These are phyloP conservation scores for Nomada ferruginata DNA, from an alignment of 2,888 invertebrate genomes.

Conservation along the genomic window DNA sequence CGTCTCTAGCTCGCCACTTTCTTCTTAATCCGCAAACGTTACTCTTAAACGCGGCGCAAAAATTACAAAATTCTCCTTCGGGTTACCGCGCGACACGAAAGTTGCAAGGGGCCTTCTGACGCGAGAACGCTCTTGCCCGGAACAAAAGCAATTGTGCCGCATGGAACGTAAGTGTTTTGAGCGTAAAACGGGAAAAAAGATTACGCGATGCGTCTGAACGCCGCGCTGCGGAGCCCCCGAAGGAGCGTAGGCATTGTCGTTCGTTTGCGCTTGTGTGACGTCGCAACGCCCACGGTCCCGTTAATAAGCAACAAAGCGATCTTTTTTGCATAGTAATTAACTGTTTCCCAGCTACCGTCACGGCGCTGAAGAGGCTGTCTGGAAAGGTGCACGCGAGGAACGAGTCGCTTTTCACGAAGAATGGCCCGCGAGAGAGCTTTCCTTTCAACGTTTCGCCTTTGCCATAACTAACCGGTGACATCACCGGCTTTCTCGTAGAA, in stretches of 20 bases:
- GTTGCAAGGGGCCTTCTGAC: conserved; percentile 23
- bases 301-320: conserved; percentile 37
- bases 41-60: conserved; percentile 6
- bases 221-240: not conserved
- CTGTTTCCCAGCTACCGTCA: conserved; percentile 22
- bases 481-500: conserved; percentile 36
- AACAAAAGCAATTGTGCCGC: conserved; percentile 38
- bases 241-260: conserved; percentile 25
- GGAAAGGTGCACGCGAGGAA: conserved; percentile 1
- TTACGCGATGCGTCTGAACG: conserved; percentile 23
- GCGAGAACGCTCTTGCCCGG: conserved; percentile 35
- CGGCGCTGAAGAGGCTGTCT: conserved; percentile 3
- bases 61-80: conserved; percentile 16
- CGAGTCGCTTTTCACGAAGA: conserved; percentile 20
- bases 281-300: not conserved
- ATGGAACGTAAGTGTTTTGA: conserved; percentile 35
- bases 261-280: conserved; percentile 32
- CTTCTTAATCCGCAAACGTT: not conserved
- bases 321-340: conserved; percentile 37
- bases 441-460: conserved; percentile 13
- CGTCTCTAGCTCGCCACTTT: too few relatives aligned
- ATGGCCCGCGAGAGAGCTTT: not conserved
- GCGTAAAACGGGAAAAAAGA: conserved; percentile 13
- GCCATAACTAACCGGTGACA: conserved; percentile 56
- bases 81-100: conserved; percentile 8